A percentile compares a stretch with the other conserved stretches of the same genome.
Evolutionary conservation across 1,140 invertebrate genomes (phyloP).

Genomic region (Oryctes rhinoceros): DNA sequence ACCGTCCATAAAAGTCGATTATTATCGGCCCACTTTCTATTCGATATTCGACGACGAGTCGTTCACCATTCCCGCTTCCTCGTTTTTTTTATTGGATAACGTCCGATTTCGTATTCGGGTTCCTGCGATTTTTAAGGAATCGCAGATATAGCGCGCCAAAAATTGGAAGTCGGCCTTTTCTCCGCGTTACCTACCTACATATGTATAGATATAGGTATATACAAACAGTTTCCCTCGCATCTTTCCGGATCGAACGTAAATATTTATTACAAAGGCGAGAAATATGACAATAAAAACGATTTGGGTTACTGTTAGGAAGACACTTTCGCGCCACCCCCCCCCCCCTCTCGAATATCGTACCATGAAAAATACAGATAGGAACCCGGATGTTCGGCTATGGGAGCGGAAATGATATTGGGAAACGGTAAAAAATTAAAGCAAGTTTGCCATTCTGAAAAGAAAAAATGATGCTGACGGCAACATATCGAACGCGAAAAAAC

Average conservation of each 20-base stretch:
- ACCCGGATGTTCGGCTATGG: not conserved
- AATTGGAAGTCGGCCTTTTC: not conserved
- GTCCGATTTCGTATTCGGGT: conserved; percentile 9
- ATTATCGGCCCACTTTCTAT: not conserved
- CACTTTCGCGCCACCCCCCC: not conserved
- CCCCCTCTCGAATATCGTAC: not conserved
- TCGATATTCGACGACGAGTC: not conserved
- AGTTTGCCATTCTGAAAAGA: not conserved
- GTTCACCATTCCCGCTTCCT: not conserved
- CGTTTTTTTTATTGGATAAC: conserved; percentile 1
- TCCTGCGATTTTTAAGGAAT: conserved; percentile 18
- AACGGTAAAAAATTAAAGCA: conserved; percentile 6
- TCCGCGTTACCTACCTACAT: not conserved
- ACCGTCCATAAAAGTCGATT: conserved; percentile 12
- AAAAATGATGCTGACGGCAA: not conserved
- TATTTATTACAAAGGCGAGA: conserved; percentile 15
- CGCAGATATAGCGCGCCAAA: not conserved
- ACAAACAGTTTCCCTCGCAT: not conserved
- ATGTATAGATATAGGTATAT: not conserved
- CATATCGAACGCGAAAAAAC: no score
- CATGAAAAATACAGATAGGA: not conserved
- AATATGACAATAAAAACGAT: conserved; percentile 22
- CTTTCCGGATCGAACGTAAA: conserved; percentile 2
- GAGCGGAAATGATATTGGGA: not conserved
- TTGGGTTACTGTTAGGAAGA: conserved; percentile 17